Conservation (phyloP, 2,113 vertebrate species). For the Festucalex cinctus region DNA sequence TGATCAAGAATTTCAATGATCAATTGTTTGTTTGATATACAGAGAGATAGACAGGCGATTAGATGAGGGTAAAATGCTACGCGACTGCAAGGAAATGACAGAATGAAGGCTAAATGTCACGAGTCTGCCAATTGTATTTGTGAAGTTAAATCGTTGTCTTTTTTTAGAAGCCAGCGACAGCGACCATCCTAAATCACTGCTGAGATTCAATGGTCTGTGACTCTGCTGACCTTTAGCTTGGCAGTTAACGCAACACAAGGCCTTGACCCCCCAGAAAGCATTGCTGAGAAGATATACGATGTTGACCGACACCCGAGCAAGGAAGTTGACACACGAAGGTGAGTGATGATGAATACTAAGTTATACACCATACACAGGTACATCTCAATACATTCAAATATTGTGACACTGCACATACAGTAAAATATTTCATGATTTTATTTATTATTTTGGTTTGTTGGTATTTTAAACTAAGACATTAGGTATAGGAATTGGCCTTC, state of each 20-base stretch:
- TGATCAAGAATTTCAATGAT: neutral
- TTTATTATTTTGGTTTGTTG: neutral
- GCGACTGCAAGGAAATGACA: neutral
- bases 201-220: constrained; percentile 19
- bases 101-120: neutral
- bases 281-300: constrained; percentile 14
- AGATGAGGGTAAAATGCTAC: neutral
- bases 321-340: neutral
- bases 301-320: neutral
- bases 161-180: neutral
- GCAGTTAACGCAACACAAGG: constrained; percentile 34
- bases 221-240: constrained; percentile 30
- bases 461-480: neutral
- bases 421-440: no score
- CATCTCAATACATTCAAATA: no score
- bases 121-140: neutral
- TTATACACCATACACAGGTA: no score
- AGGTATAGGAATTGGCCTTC: no score
- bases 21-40: no score
- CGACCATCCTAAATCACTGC: constrained; percentile 18
- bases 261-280: constrained; percentile 35
- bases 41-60: no score
- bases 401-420: no score
- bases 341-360: neutral
- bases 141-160: neutral